phyloP scores from a whole-genome alignment of 2,113 vertebrate genomes.

The Oncorhynchus masou region DNA sequence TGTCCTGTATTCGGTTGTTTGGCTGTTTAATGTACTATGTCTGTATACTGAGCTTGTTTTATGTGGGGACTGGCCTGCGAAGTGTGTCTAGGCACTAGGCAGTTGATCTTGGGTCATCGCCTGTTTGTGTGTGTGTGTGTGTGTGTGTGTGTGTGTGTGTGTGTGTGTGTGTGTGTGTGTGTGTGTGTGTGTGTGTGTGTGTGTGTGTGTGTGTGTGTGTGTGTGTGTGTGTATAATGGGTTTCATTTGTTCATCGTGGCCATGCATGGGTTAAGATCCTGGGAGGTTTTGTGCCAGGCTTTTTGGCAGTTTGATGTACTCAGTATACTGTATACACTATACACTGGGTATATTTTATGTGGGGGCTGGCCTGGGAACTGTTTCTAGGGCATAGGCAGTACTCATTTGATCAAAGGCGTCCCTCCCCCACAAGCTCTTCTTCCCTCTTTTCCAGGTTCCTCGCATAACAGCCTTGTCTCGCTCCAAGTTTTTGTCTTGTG shows the following conservation, averaged over 20 bases:
- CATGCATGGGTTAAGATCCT: constrained; percentile 14
- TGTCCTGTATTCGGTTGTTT: constrained; percentile 6
- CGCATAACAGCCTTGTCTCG: neutral
- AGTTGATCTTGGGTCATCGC: too few relatives aligned
- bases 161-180: too few relatives aligned
- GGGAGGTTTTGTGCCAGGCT: neutral
- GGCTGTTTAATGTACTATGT: constrained; percentile 7
- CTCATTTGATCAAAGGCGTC: constrained; percentile 28
- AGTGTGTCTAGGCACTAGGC: too few relatives aligned
- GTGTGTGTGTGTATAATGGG: neutral
- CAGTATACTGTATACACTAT: neutral
- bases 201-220: too few relatives aligned
- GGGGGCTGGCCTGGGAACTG: too few relatives aligned
- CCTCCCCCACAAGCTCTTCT: constrained; percentile 14
- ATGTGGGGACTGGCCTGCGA: neutral
- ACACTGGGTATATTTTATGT: constrained; percentile 15
- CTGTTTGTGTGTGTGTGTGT: too few relatives aligned
- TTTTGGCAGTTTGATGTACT: constrained; percentile 17
- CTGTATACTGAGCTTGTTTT: constrained; percentile 3
- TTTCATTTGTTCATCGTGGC: neutral
- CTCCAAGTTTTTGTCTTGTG: neutral
- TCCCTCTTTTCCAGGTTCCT: constrained; percentile 19
- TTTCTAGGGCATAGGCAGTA: constrained; percentile 8
- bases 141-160: too few relatives aligned
- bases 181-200: too few relatives aligned